Percentiles rank a stretch among this genome's conserved stretches.
phyloP scores from a whole-genome alignment of 2,113 vertebrate species.

The Clupea harengus region DNA sequence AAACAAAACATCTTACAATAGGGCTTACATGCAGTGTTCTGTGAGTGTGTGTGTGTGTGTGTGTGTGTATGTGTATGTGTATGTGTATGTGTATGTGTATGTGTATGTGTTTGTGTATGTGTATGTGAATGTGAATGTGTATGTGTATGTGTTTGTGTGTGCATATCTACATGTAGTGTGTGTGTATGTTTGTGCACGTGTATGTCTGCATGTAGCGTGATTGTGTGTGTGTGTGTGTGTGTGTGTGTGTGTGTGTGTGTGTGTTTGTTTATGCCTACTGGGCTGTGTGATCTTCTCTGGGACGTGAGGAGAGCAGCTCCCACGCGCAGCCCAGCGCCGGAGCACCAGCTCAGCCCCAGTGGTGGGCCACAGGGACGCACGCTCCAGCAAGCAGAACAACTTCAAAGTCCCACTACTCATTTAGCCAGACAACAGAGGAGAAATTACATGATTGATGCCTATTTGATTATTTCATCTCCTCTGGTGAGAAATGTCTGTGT shows the following conservation, averaged over 20 bases:
- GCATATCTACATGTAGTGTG: background rate
- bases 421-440: conserved; percentile 51
- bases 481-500: conserved; percentile 35
- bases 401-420: conserved; percentile 52
- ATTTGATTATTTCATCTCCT: conserved; percentile 45
- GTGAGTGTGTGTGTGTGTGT: conserved; percentile 12
- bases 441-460: conserved; percentile 54
- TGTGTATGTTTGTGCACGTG: background rate
- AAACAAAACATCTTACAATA: conserved; percentile 1
- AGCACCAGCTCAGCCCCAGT: background rate
- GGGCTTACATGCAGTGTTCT: background rate
- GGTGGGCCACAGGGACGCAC: conserved; percentile 19
- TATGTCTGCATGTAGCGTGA: background rate
- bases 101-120: background rate
- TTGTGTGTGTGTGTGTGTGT: background rate
- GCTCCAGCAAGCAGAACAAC: conserved; percentile 40
- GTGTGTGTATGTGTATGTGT: conserved; percentile 30
- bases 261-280: conserved; percentile 39
- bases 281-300: conserved; percentile 19
- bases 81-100: conserved; percentile 18
- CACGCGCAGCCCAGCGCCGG: background rate
- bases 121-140: background rate
- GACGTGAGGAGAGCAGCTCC: background rate
- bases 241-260: background rate
- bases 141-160: background rate